Base-by-base conservation (phyloP, 1,140 invertebrate species). In the Platyscapa corneri region DNA sequence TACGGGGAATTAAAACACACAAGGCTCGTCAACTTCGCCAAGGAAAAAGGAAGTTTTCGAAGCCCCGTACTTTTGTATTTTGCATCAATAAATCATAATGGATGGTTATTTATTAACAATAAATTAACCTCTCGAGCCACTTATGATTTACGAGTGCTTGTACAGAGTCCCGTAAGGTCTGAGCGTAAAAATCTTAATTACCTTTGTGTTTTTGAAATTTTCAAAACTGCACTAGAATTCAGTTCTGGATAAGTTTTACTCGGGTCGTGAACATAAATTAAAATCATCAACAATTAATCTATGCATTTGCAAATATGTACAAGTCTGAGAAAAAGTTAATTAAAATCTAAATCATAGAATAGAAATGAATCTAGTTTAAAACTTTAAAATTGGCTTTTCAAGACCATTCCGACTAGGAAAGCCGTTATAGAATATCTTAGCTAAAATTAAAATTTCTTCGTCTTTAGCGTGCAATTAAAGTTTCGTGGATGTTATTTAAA, bases 391-490 rank as follows among this genome's bases (percentile, higher is more conserved):
- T 85, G 67, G 12, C 83, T 80, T n/a, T 60, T 64, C 32, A 46
- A 78, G 42, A 72, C 32, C 20, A 60, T 72, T 32, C 39, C n/a
- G 37, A 74, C 39, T 42, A 42, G 8, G 37, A 34, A 80, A 84
- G 74, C 16, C 46, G 34, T 80, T 79, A 56, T 60, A 23, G 53
- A 74, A 85, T 80, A 79, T 42, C 46, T 64, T 42, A n/a, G 0
- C 65, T 34, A 34, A 64, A 84, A 74, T 85, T 80, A 60, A 64
- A 84, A 74, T 85, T 80, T 42, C 77, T 56, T 34, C 23, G 37
- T n/a, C n/a, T 46, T 67, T 85, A 85, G 80, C 60, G 65, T 74
- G 34, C 80, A 85, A 85, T 85, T 85, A 80, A 85, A 85, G 27
- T 85, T 85, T 72, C 6, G 18, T 39, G 30, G n/a, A 77, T n/a